phyloP scores from a whole-genome alignment of 2,113 vertebrate genomes.

The Sminthopsis crassicaudata region DNA sequence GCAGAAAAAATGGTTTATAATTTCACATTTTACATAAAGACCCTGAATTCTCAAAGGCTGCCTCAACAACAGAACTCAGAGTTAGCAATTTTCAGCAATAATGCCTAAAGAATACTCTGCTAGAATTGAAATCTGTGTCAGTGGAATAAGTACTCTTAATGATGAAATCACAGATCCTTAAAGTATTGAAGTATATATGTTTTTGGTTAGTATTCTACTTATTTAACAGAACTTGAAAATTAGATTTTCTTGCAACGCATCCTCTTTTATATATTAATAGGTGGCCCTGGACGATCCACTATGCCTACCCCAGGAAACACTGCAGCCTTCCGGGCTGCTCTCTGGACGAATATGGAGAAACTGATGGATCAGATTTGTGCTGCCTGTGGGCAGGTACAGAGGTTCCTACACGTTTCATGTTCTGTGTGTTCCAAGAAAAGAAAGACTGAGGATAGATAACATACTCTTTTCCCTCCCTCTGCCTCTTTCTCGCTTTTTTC shows the following conservation, averaged over 20 bases:
- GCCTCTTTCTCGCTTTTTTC: neutral
- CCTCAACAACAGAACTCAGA: neutral
- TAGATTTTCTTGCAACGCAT: conserved; percentile 36
- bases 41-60: neutral
- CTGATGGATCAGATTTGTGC: conserved; percentile 97
- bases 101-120: neutral
- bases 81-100: neutral
- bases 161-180: neutral
- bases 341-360: conserved; percentile 99
- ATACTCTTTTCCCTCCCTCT: neutral
- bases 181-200: conserved; percentile 13
- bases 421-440: neutral
- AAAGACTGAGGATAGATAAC: neutral
- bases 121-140: neutral
- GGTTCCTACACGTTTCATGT: neutral
- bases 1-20: neutral
- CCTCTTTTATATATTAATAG: conserved; percentile 75
- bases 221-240: conserved; percentile 6
- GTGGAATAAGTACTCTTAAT: neutral
- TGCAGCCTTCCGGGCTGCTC: conserved; percentile 94
- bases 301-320: conserved; percentile 96
- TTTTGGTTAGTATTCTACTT: conserved; percentile 17
- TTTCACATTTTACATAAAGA: neutral
- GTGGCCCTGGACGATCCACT: conserved; percentile 94
- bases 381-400: conserved; percentile 90